A percentile compares a stretch with the other conserved stretches of the same genome.
Evolutionary conservation across 2,888 invertebrate genomes (phyloP).

Genomic region (Tromatobia lineatoria): DNA sequence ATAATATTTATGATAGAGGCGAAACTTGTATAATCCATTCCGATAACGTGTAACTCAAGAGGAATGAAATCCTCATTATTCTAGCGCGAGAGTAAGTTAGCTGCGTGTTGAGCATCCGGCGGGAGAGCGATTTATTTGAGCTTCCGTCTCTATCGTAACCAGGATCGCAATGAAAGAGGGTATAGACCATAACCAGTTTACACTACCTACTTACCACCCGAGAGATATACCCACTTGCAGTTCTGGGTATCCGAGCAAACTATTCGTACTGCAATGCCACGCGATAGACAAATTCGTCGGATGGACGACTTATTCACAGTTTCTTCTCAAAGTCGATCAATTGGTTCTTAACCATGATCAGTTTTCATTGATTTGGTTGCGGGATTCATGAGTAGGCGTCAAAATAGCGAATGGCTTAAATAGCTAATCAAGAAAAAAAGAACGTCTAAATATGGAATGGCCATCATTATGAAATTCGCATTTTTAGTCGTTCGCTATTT

Average conservation of each 20-base stretch:
- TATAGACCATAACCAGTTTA: constrained; percentile 81
- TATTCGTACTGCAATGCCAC: neutral
- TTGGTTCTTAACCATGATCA: neutral
- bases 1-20: constrained; percentile 65
- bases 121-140: constrained; percentile 80
- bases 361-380: neutral
- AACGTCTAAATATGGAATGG: too few species aligned
- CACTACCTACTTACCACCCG: constrained; percentile 72
- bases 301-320: constrained; percentile 11
- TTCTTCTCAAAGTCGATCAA: neutral
- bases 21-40: constrained; percentile 66
- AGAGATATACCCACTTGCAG: constrained; percentile 29
- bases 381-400: too few species aligned
- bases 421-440: too few species aligned
- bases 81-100: constrained; percentile 73
- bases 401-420: too few species aligned
- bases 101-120: constrained; percentile 80
- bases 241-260: constrained; percentile 17
- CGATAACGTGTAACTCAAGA: constrained; percentile 69
- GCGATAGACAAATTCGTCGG: constrained; percentile 28
- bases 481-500: too few species aligned
- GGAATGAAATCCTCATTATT: constrained; percentile 80
- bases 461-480: too few species aligned
- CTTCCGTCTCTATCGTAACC: constrained; percentile 80
- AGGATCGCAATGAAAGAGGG: constrained; percentile 76